Evolutionary conservation across 2,113 vertebrate species (phyloP).

Genomic region (Mormyrus lacerda): DNA sequence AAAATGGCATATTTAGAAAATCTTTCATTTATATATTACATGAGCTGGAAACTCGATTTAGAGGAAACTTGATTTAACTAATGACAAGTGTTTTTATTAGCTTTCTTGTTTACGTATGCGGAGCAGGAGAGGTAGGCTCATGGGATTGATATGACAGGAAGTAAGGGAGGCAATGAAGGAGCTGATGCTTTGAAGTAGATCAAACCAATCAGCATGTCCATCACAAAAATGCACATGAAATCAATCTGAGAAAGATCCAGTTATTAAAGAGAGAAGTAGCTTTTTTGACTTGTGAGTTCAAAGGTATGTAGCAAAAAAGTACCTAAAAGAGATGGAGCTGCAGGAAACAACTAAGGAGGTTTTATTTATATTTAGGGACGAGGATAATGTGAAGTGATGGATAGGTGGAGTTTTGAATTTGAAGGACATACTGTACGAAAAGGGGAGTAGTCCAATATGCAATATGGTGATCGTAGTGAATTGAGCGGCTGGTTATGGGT

Average conservation of each 20-base stretch:
- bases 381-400: background rate
- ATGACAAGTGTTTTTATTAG: conserved; percentile 20
- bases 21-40: background rate
- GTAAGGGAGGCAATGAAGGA: background rate
- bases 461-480: background rate
- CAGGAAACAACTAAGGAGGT: background rate
- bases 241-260: background rate
- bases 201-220: conserved; percentile 5
- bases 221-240: conserved; percentile 18
- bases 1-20: background rate
- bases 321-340: background rate
- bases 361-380: background rate
- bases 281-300: conserved; percentile 12
- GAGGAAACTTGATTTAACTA: conserved; percentile 21
- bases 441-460: background rate
- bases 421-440: background rate
- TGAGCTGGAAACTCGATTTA: background rate
- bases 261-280: conserved; percentile 8
- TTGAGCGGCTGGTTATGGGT: background rate
- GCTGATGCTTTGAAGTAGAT: conserved; percentile 19
- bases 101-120: conserved; percentile 23
- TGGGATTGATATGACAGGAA: conserved; percentile 14
- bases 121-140: background rate
- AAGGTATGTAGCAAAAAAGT: background rate
- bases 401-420: background rate